Conservation (phyloP, 1,140 invertebrate genomes). For the Copidosoma floridanum region DNA sequence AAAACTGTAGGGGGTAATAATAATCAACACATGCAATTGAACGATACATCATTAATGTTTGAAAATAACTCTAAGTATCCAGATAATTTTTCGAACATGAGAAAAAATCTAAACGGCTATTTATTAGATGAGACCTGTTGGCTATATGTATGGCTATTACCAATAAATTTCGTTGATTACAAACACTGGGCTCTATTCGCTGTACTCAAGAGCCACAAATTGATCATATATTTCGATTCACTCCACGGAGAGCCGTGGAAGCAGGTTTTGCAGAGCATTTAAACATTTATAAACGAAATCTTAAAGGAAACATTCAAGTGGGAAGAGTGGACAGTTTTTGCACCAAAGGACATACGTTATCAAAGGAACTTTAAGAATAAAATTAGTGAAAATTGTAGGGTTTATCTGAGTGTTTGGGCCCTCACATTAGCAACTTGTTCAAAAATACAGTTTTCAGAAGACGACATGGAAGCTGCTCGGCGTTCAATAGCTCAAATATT, state of each 20-base stretch:
- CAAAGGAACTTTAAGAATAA: background rate
- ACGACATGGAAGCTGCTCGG: background rate
- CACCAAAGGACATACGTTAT: background rate
- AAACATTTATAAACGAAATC: background rate
- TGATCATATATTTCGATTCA: background rate
- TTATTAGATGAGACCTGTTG: no score
- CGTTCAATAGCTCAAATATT: background rate
- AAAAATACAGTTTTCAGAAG: background rate
- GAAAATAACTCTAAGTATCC: no score
- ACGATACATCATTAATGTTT: no score
- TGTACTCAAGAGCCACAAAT: background rate
- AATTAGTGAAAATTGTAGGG: background rate
- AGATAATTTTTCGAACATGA: no score
- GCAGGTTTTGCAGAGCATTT: background rate
- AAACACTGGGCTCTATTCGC: no score
- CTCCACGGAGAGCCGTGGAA: background rate
- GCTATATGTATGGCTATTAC: no score
- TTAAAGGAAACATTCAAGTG: background rate
- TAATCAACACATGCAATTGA: no score
- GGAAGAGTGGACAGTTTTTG: background rate
- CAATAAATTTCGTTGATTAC: no score
- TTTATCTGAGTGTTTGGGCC: background rate
- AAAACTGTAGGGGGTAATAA: no score
- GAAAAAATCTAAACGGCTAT: no score
- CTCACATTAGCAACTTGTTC: background rate